A percentile compares a stretch with the other conserved stretches of the same genome.
These are phyloP conservation scores for Olivierus martensii DNA, from an alignment of 1,140 invertebrate species.

Conservation along the genomic window DNA sequence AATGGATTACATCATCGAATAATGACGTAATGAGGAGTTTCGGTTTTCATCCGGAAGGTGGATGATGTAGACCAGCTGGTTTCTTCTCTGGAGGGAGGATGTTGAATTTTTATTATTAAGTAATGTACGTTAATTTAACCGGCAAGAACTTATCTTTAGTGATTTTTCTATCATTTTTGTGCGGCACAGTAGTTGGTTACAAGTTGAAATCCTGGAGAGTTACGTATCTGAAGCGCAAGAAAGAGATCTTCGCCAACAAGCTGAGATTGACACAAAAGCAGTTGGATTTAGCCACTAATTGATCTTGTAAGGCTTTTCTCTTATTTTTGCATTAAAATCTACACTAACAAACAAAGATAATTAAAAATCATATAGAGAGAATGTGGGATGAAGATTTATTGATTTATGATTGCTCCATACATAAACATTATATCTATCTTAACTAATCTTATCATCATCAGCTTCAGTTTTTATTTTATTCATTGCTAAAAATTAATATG, in stretches of 20 bases:
- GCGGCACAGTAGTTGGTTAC: constrained; percentile 12
- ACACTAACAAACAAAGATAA: too few relatives aligned
- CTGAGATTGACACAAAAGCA: constrained; percentile 6
- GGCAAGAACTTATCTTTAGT: constrained; percentile 7
- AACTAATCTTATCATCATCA: too few relatives aligned
- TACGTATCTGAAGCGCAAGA: constrained; percentile 13
- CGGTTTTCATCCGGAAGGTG: not conserved
- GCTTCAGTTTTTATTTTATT: too few relatives aligned
- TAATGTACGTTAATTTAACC: constrained; percentile 3
- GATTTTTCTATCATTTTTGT: constrained; percentile 8
- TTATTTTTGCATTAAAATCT: too few relatives aligned
- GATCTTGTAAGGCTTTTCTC: not conserved
- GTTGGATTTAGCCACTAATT: constrained; percentile 10
- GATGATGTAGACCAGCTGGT: not conserved
- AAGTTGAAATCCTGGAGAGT: constrained; percentile 13
- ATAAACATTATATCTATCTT: too few relatives aligned
- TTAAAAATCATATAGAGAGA: too few relatives aligned
- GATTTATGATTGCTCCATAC: too few relatives aligned
- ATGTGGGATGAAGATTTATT: too few relatives aligned
- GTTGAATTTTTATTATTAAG: not conserved
- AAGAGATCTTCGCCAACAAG: constrained; percentile 12
- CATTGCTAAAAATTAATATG: too few relatives aligned
- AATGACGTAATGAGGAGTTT: not conserved
- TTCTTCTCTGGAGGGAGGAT: not conserved
- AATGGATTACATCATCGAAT: not conserved